Base-by-base conservation (phyloP, 2,888 invertebrate species). In the Psylliodes chrysocephalus region DNA sequence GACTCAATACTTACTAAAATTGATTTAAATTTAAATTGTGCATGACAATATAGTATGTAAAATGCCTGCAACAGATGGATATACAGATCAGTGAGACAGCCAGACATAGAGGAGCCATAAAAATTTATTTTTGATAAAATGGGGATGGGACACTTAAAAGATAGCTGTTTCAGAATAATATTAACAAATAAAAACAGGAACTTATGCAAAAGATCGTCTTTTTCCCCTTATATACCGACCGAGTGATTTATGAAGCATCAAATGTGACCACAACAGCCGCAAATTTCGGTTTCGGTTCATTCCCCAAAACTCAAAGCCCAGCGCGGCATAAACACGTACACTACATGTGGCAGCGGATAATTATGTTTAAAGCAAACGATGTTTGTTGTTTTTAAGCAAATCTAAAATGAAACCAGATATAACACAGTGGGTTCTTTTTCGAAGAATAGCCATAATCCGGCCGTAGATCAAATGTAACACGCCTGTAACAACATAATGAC, bases 401-500 rank as follows among this genome's bases (percentile, higher is more conserved):
- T 76, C 78, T 74, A 76, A 77, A 79, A 77, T 68, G 76, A 73
- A 75, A 75, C 73, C 75, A 71, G 55, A 60, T 75, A 73, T 76
- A 77, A 78, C 76, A 75, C 71, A 68, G 67, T 60, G 66, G 70
- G 67, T 71, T 71, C 65, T 69, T 42, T 75, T 77, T 77, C 78
- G 74, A 73, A 72, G 77, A 75, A 76, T 72, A 71, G 74, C 71
- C 71, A 74, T 75, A 75, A 77, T 74, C 72, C 75, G 71, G 75
- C 72, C 73, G 74, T 79, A 79, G 75, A 79, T 80, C 80, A 80
- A 80, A 81, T 79, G 78, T 77, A 75, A 74, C 75, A 75, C 79
- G 81, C 79, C 81, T 81, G 81, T 75, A 81, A 80, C 77, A 81
- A 81, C 79, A 81, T 75, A 81, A 80, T 79, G 79, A 79, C 77